These are phyloP conservation scores for Neoaliturus tenellus DNA, from an alignment of 2,888 invertebrate genomes.

Conservation along the genomic window DNA sequence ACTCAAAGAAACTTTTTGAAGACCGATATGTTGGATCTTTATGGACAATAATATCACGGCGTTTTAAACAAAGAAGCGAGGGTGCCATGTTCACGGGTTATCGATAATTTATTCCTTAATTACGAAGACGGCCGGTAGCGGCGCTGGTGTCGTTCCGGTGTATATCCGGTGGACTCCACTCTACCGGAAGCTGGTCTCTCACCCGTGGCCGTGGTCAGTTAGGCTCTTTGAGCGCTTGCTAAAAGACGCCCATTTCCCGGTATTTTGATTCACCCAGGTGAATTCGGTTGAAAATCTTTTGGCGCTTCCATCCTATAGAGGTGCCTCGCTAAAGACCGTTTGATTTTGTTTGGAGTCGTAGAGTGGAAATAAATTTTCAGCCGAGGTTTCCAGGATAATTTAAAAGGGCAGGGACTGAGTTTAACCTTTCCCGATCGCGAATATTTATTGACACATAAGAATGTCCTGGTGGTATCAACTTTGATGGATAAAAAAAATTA, in stretches of 20 bases:
- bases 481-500: too few species aligned
- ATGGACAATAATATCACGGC: constrained; percentile 47
- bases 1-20: constrained; percentile 49
- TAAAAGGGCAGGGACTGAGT: neutral
- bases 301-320: neutral
- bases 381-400: neutral
- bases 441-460: too few species aligned
- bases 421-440: too few species aligned
- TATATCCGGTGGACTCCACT: constrained; percentile 29
- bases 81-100: constrained; percentile 24
- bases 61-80: constrained; percentile 47
- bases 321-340: neutral
- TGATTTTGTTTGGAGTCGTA: neutral
- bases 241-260: constrained; percentile 24
- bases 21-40: constrained; percentile 34
- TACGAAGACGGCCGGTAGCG: constrained; percentile 26
- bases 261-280: constrained; percentile 25
- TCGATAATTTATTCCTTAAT: constrained; percentile 44
- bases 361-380: neutral
- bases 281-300: constrained; percentile 44
- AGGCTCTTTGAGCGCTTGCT: constrained; percentile 23
- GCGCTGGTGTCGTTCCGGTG: constrained; percentile 29
- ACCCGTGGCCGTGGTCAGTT: constrained; percentile 36
- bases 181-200: constrained; percentile 19
- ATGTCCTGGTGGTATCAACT: too few species aligned